Evolutionary conservation across 2,888 invertebrate genomes (phyloP).

Genomic region (Amphipyra tragopoginis): DNA sequence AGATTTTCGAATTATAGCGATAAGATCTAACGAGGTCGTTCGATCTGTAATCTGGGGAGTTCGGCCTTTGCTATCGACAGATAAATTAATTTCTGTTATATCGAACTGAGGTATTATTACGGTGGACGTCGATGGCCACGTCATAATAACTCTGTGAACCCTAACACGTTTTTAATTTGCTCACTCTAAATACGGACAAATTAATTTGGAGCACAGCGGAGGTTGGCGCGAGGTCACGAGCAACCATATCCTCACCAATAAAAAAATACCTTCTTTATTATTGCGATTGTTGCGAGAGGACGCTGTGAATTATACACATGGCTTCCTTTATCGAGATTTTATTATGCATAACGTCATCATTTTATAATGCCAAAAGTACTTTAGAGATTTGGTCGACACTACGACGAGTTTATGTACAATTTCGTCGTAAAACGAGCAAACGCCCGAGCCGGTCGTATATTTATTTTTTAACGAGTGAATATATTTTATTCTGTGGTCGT

Average conservation of each 20-base stretch:
- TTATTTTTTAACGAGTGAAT: constrained; percentile 71
- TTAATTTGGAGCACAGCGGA: constrained; percentile 69
- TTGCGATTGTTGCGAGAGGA: constrained; percentile 69
- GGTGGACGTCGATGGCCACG: constrained; percentile 43
- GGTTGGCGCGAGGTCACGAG: constrained; percentile 72
- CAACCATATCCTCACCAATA: constrained; percentile 62
- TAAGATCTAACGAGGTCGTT: constrained; percentile 72
- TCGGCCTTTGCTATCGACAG: constrained; percentile 68
- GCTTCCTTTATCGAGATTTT: constrained; percentile 74
- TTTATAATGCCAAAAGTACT: constrained; percentile 71
- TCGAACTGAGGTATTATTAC: constrained; percentile 33
- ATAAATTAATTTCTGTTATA: constrained; percentile 66
- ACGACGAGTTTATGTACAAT: constrained; percentile 53
- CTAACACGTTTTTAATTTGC: constrained; percentile 70
- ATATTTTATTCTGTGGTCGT: constrained; percentile 66
- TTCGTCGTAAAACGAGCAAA: constrained; percentile 62
- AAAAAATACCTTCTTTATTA: constrained; percentile 70
- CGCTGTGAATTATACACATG: constrained; percentile 72
- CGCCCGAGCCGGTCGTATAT: constrained; percentile 58
- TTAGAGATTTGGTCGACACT: constrained; percentile 36
- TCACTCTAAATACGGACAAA: constrained; percentile 73
- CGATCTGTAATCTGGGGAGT: constrained; percentile 71
- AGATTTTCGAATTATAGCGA: constrained; percentile 68
- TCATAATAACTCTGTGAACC: constrained; percentile 40
- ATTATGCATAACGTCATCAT: constrained; percentile 65